Percentiles rank a stretch among this genome's conserved stretches.
Evolutionary conservation across 1,140 invertebrate genomes (phyloP).

Genomic region (Dinothrombium tinctorium): DNA sequence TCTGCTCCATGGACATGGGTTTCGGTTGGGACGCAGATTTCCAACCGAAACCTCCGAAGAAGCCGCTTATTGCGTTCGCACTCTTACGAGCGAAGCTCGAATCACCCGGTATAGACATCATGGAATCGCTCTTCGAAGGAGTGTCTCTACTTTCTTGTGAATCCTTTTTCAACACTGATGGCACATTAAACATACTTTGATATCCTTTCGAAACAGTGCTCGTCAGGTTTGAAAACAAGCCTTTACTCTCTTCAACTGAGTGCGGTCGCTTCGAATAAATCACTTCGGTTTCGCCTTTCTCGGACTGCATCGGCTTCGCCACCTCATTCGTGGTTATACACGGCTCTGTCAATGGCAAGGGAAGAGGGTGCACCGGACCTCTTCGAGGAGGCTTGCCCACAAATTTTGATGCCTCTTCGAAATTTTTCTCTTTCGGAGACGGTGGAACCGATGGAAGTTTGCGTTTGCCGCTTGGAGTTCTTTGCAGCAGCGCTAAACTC

Average conservation of each 20-base stretch:
- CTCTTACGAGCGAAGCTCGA: not conserved
- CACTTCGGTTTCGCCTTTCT: not conserved
- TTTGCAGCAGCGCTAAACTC: not conserved
- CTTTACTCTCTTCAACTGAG: slow-evolving; percentile 1
- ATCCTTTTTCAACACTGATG: slow-evolving; percentile 6
- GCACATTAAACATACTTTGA: slow-evolving; percentile 8
- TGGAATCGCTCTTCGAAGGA: not conserved
- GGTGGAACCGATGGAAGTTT: slow-evolving; percentile 2
- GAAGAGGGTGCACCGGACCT: too few species aligned
- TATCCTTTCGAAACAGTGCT: slow-evolving; percentile 6
- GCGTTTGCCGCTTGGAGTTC: slow-evolving; percentile 4
- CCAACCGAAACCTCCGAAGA: not conserved
- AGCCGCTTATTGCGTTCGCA: not conserved
- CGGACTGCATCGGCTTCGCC: too few species aligned
- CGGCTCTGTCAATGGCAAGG: too few species aligned
- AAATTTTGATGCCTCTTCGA: too few species aligned
- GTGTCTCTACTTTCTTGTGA: slow-evolving; percentile 9
- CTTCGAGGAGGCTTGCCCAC: too few species aligned
- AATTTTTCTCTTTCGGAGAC: too few species aligned
- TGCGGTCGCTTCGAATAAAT: not conserved
- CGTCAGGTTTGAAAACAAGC: slow-evolving; percentile 3
- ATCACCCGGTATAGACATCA: not conserved
- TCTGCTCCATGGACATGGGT: not conserved
- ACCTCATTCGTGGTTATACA: too few species aligned
- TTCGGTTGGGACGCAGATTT: not conserved